These are phyloP conservation scores for Sebastes goodei DNA, from an alignment of 2,797 vertebrate species.

Conservation along the genomic window DNA sequence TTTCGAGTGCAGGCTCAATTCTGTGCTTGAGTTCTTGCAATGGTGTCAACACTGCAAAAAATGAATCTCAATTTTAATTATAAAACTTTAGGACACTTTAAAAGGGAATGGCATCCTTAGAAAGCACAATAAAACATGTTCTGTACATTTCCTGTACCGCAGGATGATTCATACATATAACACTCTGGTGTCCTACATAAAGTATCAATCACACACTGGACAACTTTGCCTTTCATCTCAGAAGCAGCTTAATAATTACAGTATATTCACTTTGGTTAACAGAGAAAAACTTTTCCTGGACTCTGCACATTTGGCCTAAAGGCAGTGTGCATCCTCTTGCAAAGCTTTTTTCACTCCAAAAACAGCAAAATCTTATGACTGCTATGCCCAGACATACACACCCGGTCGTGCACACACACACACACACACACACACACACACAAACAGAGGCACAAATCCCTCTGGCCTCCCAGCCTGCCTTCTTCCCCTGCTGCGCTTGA, in stretches of 20 bases:
- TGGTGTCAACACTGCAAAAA: not conserved
- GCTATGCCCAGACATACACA: slow-evolving; percentile 39
- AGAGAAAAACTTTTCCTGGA: slow-evolving; percentile 51
- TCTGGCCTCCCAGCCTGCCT: slow-evolving; percentile 63
- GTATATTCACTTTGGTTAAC: slow-evolving; percentile 27
- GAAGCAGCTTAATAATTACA: slow-evolving; percentile 41
- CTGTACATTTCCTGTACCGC: not conserved
- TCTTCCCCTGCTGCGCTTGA: slow-evolving; percentile 72
- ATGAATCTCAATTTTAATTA: not conserved
- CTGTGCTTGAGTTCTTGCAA: not conserved
- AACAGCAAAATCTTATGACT: slow-evolving; percentile 40
- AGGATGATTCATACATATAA: slow-evolving; percentile 13
- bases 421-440: slow-evolving; percentile 15
- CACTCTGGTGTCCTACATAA: not conserved
- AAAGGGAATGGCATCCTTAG: not conserved
- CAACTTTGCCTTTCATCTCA: slow-evolving; percentile 48
- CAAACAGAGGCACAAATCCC: slow-evolving; percentile 61
- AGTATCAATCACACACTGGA: slow-evolving; percentile 23
- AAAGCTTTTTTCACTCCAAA: slow-evolving; percentile 30
- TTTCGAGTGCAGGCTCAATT: not conserved
- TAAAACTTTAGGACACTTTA: not conserved
- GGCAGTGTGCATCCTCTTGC: slow-evolving; percentile 41
- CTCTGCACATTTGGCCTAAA: slow-evolving; percentile 54
- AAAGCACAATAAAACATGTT: not conserved
- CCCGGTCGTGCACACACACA: slow-evolving; percentile 6